Conservation (phyloP, 2,113 vertebrate species). For the Micronisus gabar region DNA sequence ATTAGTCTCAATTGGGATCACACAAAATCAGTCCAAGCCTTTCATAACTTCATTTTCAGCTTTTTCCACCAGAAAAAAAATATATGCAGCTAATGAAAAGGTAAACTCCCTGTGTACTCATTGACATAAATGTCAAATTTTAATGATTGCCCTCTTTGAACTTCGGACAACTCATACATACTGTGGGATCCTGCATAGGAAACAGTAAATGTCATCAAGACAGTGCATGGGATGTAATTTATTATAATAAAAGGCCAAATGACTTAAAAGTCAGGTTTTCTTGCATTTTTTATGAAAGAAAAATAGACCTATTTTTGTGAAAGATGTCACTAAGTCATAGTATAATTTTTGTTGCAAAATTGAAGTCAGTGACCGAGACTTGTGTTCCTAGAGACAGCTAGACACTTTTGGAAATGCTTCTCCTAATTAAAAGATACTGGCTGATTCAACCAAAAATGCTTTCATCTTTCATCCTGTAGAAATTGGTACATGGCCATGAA, state of each 20-base stretch:
- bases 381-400: conserved; percentile 36
- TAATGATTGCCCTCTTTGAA: conserved; percentile 63
- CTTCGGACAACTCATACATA: conserved; percentile 1
- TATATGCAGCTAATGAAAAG: conserved; percentile 42
- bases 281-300: conserved; percentile 64
- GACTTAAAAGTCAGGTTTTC: conserved; percentile 59
- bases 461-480: conserved; percentile 56
- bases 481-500: conserved; percentile 55
- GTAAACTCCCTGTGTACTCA: conserved; percentile 50
- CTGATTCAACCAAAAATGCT: conserved; percentile 45
- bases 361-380: conserved; percentile 30
- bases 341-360: conserved; percentile 48
- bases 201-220: conserved; percentile 60
- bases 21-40: conserved; percentile 12
- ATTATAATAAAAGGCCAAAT: conserved; percentile 65
- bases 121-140: conserved; percentile 68
- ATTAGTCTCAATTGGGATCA: conserved; percentile 16
- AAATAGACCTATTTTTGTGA: conserved; percentile 50
- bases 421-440: conserved; percentile 41
- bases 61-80: background rate
- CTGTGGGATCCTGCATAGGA: conserved; percentile 28
- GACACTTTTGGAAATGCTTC: conserved; percentile 34
- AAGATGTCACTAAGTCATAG: conserved; percentile 41
- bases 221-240: conserved; percentile 31
- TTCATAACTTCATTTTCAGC: conserved; percentile 30